phyloP scores from a whole-genome alignment of 2,113 vertebrate genomes.

The Dascyllus trimaculatus region DNA sequence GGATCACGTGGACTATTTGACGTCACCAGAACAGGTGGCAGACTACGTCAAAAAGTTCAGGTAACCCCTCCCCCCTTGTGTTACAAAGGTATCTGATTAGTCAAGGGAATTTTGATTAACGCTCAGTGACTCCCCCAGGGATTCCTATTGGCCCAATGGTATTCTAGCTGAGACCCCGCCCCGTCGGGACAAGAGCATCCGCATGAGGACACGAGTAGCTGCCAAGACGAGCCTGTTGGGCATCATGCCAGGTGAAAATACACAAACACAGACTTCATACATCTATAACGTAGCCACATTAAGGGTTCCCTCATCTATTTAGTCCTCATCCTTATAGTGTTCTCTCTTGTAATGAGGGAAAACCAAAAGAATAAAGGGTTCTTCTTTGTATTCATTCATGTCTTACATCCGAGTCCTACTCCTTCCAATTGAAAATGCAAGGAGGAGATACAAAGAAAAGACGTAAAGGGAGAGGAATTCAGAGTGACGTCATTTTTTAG shows the following conservation, averaged over 20 bases:
- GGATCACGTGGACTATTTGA: conserved; percentile 98
- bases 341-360: background rate
- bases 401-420: background rate
- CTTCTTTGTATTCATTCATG: background rate
- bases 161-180: conserved; percentile 95
- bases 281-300: background rate
- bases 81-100: background rate
- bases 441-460: background rate
- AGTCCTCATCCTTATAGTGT: background rate
- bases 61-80: conserved; percentile 73
- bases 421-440: background rate
- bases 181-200: conserved; percentile 92
- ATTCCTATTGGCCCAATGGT: conserved; percentile 98
- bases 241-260: conserved; percentile 93
- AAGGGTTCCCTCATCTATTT: background rate
- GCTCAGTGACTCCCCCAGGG: conserved; percentile 81
- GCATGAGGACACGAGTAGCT: conserved; percentile 96
- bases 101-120: conserved; percentile 7
- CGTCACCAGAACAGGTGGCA: conserved; percentile 97
- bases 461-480: no score
- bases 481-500: no score
- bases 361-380: background rate
- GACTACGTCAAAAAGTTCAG: conserved; percentile 98
- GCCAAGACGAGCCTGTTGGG: conserved; percentile 96
- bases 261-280: background rate